Base-by-base conservation (phyloP, 2,797 vertebrate species). In the Coilia nasus region DNA sequence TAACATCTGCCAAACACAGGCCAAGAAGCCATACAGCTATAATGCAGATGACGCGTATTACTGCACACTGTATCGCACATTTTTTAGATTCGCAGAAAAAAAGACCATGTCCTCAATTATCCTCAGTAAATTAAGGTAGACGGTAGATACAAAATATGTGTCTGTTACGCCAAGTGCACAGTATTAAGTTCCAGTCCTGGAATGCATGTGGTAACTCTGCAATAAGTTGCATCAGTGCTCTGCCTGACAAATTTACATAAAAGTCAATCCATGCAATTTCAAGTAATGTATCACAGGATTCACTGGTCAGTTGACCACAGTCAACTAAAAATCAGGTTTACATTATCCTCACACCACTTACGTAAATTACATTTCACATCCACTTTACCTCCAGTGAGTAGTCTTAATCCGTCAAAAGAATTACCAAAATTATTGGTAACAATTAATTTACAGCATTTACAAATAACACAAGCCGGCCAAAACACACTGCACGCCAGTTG, bases 321-420 rank as follows among this genome's bases (percentile, higher is more conserved):
- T 75, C 28, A 31, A 67, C 25, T 25, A 67, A 2, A 59, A 21
- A 59, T 59, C 62, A 67, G 6, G 35, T 12, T 31, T 35, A 0
- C 15, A 15, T 41, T 28, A 67, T 15, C 64, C 12, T 71, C 31
- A 19, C 31, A 78, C 50, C 50, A 54, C 50, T 9, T 54, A 54
- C 9, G 9, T 54, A 54, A 54, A 54, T 54, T 54, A 54, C 35
- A 41, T 41, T 41, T 67, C 25, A 67, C 2, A 19, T 78, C 35
- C 71, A 78, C n/a, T n/a, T n/a, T n/a, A n/a, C n/a, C n/a, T 78
- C 31, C 71, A 78, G 31, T 62, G n/a, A 23, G 17, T 78, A 19
- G 14, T 54, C 14, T 54, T 54, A 78, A 75, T 5, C 35, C 35
- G 28, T 41, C 21, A 78, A 78, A 17, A 23, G 15, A 35, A 35